phyloP scores from a whole-genome alignment of 2,888 invertebrate genomes.

The Malthinus flaveolus region DNA sequence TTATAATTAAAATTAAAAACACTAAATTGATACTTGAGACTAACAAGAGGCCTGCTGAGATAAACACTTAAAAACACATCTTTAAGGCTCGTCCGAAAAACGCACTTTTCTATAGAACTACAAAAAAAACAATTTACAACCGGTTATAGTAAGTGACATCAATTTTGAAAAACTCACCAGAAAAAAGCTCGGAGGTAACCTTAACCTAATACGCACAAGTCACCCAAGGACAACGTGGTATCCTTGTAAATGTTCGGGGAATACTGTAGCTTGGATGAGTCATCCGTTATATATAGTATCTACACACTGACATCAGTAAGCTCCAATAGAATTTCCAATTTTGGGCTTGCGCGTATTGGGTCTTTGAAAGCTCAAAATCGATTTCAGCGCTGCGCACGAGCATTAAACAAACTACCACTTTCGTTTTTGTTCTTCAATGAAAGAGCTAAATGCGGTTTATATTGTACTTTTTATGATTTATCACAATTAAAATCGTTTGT shows the following conservation, averaged over 20 bases:
- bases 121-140: too few species aligned
- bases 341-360: conserved; percentile 42
- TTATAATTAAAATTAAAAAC: too few species aligned
- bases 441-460: conserved; percentile 31
- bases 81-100: too few species aligned
- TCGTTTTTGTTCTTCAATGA: conserved; percentile 35
- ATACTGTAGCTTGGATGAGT: conserved; percentile 52
- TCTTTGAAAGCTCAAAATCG: conserved; percentile 25
- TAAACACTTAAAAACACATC: too few species aligned
- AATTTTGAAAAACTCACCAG: neutral
- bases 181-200: conserved; percentile 10
- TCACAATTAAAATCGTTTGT: conserved; percentile 16
- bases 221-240: conserved; percentile 43
- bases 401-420: conserved; percentile 26
- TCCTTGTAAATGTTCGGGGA: conserved; percentile 44
- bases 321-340: conserved; percentile 43
- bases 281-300: conserved; percentile 53
- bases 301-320: conserved; percentile 45
- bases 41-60: too few species aligned
- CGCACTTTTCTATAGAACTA: too few species aligned
- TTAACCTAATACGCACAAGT: conserved; percentile 37
- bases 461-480: conserved; percentile 38
- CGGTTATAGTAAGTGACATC: neutral
- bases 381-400: conserved; percentile 29
- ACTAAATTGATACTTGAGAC: too few species aligned